Conservation (phyloP, 2,113 vertebrate genomes). For the Sebastes fasciatus region DNA sequence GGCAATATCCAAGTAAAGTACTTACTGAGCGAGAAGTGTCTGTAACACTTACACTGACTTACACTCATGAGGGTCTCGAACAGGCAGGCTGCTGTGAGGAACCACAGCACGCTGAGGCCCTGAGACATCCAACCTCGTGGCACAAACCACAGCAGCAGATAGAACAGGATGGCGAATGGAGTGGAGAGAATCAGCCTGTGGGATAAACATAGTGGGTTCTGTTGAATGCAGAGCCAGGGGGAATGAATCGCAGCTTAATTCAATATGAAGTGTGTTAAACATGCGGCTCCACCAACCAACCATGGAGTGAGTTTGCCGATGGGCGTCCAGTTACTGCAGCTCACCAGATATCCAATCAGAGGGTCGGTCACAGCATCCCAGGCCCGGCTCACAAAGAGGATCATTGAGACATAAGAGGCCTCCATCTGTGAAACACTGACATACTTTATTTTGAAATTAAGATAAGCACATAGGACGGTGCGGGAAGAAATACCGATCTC, state of each 20-base stretch:
- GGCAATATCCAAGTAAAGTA: not conserved
- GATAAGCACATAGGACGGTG: not conserved
- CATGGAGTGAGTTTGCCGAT: constrained; percentile 80
- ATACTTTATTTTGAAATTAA: not conserved
- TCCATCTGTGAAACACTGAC: constrained; percentile 71
- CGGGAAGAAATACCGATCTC: not conserved
- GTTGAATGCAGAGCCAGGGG: not conserved
- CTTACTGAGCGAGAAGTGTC: not conserved
- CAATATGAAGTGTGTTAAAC: not conserved
- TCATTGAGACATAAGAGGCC: constrained; percentile 78
- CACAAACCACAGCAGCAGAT: constrained; percentile 81
- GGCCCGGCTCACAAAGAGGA: constrained; percentile 82
- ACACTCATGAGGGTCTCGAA: constrained; percentile 87
- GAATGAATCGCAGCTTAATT: not conserved
- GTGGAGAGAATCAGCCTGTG: constrained; percentile 77
- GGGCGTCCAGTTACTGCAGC: constrained; percentile 78
- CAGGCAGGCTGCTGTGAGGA: constrained; percentile 80
- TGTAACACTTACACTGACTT: constrained; percentile 32
- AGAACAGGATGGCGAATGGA: constrained; percentile 78
- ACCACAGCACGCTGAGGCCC: constrained; percentile 80
- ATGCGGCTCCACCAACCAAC: constrained; percentile 66
- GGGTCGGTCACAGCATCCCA: constrained; percentile 86
- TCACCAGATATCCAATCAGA: constrained; percentile 82
- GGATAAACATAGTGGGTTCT: constrained; percentile 10
- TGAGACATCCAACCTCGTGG: constrained; percentile 56